These are phyloP conservation scores for Serrognathus titanus DNA, from an alignment of 2,888 invertebrate species.

Conservation along the genomic window DNA sequence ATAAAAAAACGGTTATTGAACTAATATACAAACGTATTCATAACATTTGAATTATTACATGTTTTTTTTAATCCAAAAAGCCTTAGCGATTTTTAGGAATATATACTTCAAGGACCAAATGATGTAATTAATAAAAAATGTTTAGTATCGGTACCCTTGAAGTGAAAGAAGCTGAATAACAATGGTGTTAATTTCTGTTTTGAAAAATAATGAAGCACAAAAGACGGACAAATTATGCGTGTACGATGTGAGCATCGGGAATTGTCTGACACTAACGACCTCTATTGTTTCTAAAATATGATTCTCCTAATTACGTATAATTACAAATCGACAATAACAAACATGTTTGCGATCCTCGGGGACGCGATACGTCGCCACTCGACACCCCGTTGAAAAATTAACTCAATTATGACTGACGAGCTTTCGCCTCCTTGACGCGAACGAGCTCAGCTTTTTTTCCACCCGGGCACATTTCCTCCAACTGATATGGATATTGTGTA, in stretches of 20 bases:
- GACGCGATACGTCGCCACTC: background rate
- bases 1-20: no score
- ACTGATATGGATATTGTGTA: slow-evolving; percentile 26
- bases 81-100: no score
- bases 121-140: no score
- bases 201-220: background rate
- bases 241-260: slow-evolving; percentile 8
- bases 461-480: slow-evolving; percentile 20
- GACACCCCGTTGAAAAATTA: background rate
- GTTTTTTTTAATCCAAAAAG: no score
- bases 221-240: background rate
- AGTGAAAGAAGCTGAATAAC: no score
- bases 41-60: no score
- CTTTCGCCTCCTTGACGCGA: background rate
- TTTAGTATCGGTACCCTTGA: no score
- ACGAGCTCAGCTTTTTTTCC: background rate
- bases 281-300: slow-evolving; percentile 28
- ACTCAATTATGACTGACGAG: background rate
- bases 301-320: slow-evolving; percentile 26
- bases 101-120: no score
- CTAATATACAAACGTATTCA: no score
- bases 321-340: slow-evolving; percentile 24
- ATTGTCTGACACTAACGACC: slow-evolving; percentile 25
- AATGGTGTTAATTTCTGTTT: no score
- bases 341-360: slow-evolving; percentile 12